Conservation (phyloP, 2,797 vertebrate genomes). For the Bothrops alternatus region DNA sequence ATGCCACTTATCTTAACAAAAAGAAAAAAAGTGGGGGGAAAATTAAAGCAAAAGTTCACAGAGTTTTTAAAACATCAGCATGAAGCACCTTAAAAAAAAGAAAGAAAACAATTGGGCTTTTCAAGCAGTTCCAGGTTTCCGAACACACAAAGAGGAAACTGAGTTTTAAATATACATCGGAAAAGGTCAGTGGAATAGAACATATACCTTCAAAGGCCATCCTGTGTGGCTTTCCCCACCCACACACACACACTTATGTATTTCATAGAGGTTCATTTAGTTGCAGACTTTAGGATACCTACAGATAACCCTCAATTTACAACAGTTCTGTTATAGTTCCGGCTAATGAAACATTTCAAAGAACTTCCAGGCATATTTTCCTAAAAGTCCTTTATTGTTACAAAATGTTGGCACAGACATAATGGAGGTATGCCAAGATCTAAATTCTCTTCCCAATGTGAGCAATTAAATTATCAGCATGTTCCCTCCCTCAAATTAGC, state of each 20-base stretch:
- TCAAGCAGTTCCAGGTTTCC: constrained; percentile 42
- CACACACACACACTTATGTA: constrained; percentile 9
- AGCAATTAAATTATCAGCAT: too few relatives aligned
- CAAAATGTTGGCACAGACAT: too few relatives aligned
- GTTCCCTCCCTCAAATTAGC: too few relatives aligned
- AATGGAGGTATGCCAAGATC: too few relatives aligned
- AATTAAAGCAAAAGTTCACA: constrained; percentile 49
- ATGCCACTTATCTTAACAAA: constrained; percentile 71
- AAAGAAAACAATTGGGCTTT: constrained; percentile 17
- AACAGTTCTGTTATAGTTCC: background rate
- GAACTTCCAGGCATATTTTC: too few relatives aligned
- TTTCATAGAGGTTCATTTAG: constrained; percentile 32
- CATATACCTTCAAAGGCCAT: constrained; percentile 40
- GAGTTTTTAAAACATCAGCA: constrained; percentile 15
- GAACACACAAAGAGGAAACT: constrained; percentile 40
- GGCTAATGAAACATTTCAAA: too few relatives aligned
- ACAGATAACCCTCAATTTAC: background rate
- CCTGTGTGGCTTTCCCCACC: background rate
- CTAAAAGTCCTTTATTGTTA: too few relatives aligned
- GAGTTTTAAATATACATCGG: constrained; percentile 47
- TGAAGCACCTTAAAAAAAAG: constrained; percentile 2
- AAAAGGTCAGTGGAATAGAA: constrained; percentile 59
- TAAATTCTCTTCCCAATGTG: too few relatives aligned
- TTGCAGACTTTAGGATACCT: background rate
- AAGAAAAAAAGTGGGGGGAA: constrained; percentile 4